phyloP scores from a whole-genome alignment of 2,888 invertebrate genomes.

The Hypercompe scribonia region DNA sequence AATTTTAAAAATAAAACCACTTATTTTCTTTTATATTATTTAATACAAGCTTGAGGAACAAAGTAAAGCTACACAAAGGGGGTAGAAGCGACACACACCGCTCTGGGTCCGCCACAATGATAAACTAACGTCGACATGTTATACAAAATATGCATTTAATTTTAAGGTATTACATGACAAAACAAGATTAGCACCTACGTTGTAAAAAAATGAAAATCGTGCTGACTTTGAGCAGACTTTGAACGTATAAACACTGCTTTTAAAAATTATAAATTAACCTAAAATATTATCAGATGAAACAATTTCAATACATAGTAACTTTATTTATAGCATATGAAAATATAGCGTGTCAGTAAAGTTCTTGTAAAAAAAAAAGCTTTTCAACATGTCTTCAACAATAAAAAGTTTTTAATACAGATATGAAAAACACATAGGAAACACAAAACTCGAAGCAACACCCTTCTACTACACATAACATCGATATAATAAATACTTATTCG shows the following conservation, averaged over 20 bases:
- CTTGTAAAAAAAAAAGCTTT: not conserved
- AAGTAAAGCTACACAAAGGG: slow-evolving; percentile 78
- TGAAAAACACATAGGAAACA: slow-evolving; percentile 43
- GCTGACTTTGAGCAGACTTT: not conserved
- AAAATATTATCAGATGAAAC: not conserved
- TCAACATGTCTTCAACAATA: not conserved
- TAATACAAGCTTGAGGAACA: slow-evolving; percentile 81
- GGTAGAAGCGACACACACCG: slow-evolving; percentile 36
- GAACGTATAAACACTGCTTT: not conserved
- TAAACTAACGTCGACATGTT: slow-evolving; percentile 30
- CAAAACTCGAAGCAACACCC: slow-evolving; percentile 59
- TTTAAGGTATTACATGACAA: not conserved
- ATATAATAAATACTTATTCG: slow-evolving; percentile 43
- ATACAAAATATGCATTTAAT: slow-evolving; percentile 12
- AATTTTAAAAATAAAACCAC: slow-evolving; percentile 49
- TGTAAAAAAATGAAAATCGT: not conserved
- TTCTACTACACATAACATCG: slow-evolving; percentile 59
- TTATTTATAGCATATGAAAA: not conserved
- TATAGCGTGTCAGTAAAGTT: not conserved
- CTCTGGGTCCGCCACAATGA: slow-evolving; percentile 30
- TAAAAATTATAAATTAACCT: not conserved
- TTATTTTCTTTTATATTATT: slow-evolving; percentile 64
- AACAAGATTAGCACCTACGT: not conserved
- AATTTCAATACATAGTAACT: not conserved
- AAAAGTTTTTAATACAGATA: not conserved